These are phyloP conservation scores for Bujurquina vittata DNA, from an alignment of 2,113 vertebrate species.

Conservation along the genomic window DNA sequence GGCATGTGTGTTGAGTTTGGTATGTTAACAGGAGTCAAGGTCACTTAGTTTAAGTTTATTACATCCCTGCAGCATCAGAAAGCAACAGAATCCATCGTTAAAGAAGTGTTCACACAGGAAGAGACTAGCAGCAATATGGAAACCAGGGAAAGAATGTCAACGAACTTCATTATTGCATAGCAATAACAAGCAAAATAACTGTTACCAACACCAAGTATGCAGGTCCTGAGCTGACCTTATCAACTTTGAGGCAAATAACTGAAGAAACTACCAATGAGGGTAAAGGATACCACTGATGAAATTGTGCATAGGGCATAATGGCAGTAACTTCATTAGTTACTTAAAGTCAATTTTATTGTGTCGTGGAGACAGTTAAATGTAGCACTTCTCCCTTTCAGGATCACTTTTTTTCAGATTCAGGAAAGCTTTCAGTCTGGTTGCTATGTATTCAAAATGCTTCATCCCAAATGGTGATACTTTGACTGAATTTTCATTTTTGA, in stretches of 20 bases:
- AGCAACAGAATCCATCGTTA: background rate
- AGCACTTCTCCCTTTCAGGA: too few relatives aligned
- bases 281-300: background rate
- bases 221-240: background rate
- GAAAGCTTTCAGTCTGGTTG: too few relatives aligned
- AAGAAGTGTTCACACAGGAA: background rate
- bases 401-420: too few relatives aligned
- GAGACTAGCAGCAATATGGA: background rate
- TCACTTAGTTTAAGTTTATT: background rate
- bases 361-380: too few relatives aligned
- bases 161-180: background rate
- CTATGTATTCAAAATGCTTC: too few relatives aligned
- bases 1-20: background rate
- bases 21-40: background rate
- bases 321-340: too few relatives aligned
- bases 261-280: too few relatives aligned
- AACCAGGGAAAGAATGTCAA: background rate
- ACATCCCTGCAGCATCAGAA: background rate
- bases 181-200: background rate
- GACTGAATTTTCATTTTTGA: too few relatives aligned
- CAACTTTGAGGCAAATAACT: background rate
- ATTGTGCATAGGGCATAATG: background rate
- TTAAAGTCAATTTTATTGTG: too few relatives aligned
- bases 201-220: background rate
- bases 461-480: too few relatives aligned